These are phyloP conservation scores for Psophia crepitans DNA, from an alignment of 2,113 vertebrate species.

Conservation along the genomic window DNA sequence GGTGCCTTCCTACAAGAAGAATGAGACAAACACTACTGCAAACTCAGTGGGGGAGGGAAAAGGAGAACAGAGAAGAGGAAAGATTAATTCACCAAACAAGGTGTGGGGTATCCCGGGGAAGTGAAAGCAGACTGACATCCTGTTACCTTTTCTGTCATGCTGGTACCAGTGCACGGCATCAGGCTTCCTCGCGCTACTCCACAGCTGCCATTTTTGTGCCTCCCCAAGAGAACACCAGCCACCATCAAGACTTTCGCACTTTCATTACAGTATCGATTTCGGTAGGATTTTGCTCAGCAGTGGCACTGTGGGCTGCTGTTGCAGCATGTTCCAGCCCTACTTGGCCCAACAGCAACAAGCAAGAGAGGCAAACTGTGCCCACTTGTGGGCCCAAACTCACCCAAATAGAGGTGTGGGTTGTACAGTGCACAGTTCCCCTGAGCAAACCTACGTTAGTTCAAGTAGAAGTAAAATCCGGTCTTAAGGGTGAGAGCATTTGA, in stretches of 20 bases:
- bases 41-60: not conserved
- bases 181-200: not conserved
- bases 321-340: not conserved
- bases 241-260: not conserved
- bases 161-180: accelerated
- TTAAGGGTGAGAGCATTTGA: not conserved
- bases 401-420: not conserved
- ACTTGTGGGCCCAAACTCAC: not conserved
- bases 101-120: accelerated
- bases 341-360: not conserved
- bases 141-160: not conserved
- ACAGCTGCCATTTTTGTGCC: not conserved
- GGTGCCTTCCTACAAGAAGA: not conserved
- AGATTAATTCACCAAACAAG: not conserved
- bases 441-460: not conserved
- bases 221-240: not conserved
- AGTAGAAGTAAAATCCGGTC: not conserved
- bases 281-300: not conserved
- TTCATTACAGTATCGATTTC: not conserved
- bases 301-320: not conserved
- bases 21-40: not conserved
- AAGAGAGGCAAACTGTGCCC: not conserved
- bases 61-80: not conserved
- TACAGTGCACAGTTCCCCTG: not conserved
- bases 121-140: not conserved